Evolutionary conservation across 2,888 invertebrate genomes (phyloP).

Genomic region (Chironomus tentans): DNA sequence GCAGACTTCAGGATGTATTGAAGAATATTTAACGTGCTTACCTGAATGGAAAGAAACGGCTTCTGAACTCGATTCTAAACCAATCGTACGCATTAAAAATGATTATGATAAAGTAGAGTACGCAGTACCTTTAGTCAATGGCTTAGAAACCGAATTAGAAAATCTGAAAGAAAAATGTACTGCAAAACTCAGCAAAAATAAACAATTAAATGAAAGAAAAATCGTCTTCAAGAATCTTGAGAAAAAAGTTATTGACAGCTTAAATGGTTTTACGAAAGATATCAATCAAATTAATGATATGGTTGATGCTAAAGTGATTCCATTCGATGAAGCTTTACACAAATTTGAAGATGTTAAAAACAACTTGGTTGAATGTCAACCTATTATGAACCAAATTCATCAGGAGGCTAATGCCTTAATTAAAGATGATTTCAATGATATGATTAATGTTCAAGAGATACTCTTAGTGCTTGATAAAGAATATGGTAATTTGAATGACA

Average conservation of each 20-base stretch:
- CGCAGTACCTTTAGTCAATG: constrained; percentile 61
- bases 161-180: constrained; percentile 50
- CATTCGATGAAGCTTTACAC: constrained; percentile 1
- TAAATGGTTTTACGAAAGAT: neutral
- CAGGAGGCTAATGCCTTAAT: constrained; percentile 69
- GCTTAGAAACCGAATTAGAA: constrained; percentile 61
- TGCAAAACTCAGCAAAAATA: constrained; percentile 15
- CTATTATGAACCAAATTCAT: constrained; percentile 56
- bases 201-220: constrained; percentile 55
- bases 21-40: constrained; percentile 45
- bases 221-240: constrained; percentile 60
- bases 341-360: constrained; percentile 68
- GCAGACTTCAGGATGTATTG: constrained; percentile 39
- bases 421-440: constrained; percentile 72
- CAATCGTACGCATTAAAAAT: constrained; percentile 59
- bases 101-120: constrained; percentile 61
- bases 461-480: constrained; percentile 67
- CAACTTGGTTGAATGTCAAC: constrained; percentile 50
- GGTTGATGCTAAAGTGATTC: constrained; percentile 2
- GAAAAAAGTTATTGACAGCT: constrained; percentile 50
- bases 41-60: constrained; percentile 62
- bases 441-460: constrained; percentile 70
- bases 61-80: constrained; percentile 57
- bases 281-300: constrained; percentile 2
- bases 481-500: constrained; percentile 70